phyloP scores from a whole-genome alignment of 2,888 invertebrate genomes.

The Nezara viridula region DNA sequence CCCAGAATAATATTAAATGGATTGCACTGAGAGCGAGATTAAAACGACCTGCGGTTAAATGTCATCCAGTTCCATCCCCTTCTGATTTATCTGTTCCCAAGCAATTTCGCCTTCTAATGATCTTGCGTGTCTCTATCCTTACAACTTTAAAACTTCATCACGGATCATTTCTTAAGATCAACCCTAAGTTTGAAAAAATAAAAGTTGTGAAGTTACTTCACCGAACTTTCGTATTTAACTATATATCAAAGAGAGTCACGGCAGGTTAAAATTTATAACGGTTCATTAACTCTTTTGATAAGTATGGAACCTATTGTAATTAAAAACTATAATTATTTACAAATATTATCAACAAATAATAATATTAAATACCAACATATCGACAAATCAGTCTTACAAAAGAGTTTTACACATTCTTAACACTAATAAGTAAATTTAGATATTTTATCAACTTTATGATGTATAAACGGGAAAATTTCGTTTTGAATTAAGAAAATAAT shows the following conservation, averaged over 20 bases:
- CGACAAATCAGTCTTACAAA: too few relatives aligned
- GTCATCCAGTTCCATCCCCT: slow-evolving; percentile 33
- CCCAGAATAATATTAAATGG: slow-evolving; percentile 11
- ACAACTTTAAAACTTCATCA: slow-evolving; percentile 4
- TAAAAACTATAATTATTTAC: too few relatives aligned
- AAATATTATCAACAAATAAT: too few relatives aligned
- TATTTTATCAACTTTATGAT: too few relatives aligned
- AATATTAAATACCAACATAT: too few relatives aligned
- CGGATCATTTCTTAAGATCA: slow-evolving; percentile 7
- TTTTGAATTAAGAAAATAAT: too few relatives aligned
- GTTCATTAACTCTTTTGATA: background rate
- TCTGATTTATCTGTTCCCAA: slow-evolving; percentile 25
- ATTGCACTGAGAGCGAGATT: background rate
- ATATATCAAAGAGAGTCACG: background rate
- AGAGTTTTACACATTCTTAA: too few relatives aligned
- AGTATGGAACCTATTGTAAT: background rate
- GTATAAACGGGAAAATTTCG: too few relatives aligned
- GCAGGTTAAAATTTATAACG: background rate
- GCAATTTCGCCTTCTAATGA: slow-evolving; percentile 34
- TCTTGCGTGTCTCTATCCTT: slow-evolving; percentile 43
- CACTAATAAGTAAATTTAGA: too few relatives aligned
- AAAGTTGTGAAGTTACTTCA: background rate
- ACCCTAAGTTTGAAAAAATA: background rate
- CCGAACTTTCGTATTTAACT: background rate
- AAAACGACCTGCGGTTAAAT: slow-evolving; percentile 24